Conservation (phyloP, 1,140 invertebrate species). For the Penaeus chinensis region DNA sequence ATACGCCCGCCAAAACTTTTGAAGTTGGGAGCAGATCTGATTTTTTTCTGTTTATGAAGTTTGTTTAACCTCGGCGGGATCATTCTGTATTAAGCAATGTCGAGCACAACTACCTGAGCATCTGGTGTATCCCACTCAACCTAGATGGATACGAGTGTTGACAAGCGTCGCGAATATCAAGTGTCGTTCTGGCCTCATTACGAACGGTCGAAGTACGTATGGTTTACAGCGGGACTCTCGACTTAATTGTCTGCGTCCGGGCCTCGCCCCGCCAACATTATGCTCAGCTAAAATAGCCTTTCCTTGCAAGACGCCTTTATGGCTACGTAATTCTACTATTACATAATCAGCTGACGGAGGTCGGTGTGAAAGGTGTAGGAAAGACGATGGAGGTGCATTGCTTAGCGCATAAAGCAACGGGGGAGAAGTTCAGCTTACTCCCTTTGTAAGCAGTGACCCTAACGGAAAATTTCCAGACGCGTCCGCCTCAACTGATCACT, state of each 20-base stretch:
- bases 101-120: too few relatives aligned
- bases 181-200: neutral
- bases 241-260: slow-evolving; percentile 14
- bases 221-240: slow-evolving; percentile 20
- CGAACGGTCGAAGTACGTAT: slow-evolving; percentile 23
- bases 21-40: slow-evolving; percentile 24
- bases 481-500: too few relatives aligned
- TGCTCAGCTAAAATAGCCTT: slow-evolving; percentile 34
- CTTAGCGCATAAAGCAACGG: slow-evolving; percentile 3
- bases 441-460: slow-evolving; percentile 20
- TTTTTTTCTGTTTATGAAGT: slow-evolving; percentile 15
- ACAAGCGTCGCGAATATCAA: slow-evolving; percentile 54
- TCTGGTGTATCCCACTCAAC: too few relatives aligned
- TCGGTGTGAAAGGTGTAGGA: slow-evolving; percentile 51
- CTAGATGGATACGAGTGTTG: slow-evolving; percentile 30
- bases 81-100: too few relatives aligned
- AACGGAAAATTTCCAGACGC: slow-evolving; percentile 6
- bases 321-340: slow-evolving; percentile 59
- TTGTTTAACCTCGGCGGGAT: too few relatives aligned
- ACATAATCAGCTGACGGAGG: slow-evolving; percentile 59
- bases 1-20: slow-evolving; percentile 54
- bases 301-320: slow-evolving; percentile 53
- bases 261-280: slow-evolving; percentile 53
- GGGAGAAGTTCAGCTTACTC: neutral
- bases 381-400: neutral